Conservation (phyloP, 2,797 vertebrate genomes). For the Notolepis coatsorum region DNA sequence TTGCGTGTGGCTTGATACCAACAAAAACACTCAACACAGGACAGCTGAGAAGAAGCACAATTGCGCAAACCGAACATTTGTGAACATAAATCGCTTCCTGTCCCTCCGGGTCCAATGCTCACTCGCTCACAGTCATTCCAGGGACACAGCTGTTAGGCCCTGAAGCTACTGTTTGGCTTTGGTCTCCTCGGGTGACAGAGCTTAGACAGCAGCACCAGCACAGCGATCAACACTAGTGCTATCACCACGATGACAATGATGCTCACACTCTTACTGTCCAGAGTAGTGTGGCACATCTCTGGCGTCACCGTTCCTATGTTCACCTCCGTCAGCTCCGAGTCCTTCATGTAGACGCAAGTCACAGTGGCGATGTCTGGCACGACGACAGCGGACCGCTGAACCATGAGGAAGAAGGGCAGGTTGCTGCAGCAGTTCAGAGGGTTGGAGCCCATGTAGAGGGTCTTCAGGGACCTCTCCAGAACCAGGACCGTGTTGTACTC, state of each 20-base stretch:
- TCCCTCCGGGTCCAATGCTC: neutral
- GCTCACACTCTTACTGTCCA: conserved; percentile 70
- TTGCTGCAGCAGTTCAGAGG: conserved; percentile 93
- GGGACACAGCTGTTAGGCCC: conserved; percentile 50
- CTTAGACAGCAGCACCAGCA: conserved; percentile 66
- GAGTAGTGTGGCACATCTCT: conserved; percentile 85
- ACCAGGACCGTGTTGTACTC: conserved; percentile 81
- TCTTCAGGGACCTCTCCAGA: conserved; percentile 87
- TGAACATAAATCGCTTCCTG: conserved; percentile 1
- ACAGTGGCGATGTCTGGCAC: conserved; percentile 83
- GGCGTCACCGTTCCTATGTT: conserved; percentile 77
- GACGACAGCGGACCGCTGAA: conserved; percentile 82
- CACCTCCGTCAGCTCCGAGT: conserved; percentile 79
- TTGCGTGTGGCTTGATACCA: neutral
- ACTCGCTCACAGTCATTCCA: conserved; percentile 9
- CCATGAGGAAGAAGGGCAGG: conserved; percentile 83
- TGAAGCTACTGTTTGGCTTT: conserved; percentile 67
- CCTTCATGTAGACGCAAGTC: conserved; percentile 79
- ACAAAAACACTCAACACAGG: neutral
- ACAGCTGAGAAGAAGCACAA: neutral
- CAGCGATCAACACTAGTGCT: conserved; percentile 59
- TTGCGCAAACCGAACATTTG: neutral
- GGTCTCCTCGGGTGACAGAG: conserved; percentile 62
- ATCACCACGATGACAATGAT: conserved; percentile 75
- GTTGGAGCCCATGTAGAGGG: conserved; percentile 90